Conservation (phyloP, 2,888 invertebrate genomes). For the Tiliacea aurago region DNA sequence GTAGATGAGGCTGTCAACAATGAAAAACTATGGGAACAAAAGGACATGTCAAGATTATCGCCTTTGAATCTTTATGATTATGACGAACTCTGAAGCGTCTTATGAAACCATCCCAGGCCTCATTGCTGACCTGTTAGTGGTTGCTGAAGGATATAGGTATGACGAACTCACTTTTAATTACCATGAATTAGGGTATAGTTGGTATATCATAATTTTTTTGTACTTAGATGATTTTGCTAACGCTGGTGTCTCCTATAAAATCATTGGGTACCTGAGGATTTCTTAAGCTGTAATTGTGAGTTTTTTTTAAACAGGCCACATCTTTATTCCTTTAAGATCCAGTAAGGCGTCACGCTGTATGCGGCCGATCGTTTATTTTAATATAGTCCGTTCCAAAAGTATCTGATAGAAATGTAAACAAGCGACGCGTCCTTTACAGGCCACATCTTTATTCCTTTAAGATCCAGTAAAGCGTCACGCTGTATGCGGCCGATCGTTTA, state of each 20-base stretch:
- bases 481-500: neutral
- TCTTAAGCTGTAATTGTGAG: neutral
- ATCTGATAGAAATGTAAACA: neutral
- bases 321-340: no score
- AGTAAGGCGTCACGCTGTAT: no score
- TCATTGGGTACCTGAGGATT: neutral
- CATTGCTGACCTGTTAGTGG: conserved; percentile 15
- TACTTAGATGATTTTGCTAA: neutral
- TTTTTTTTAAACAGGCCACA: neutral
- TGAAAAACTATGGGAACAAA: conserved; percentile 45
- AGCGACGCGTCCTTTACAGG: no score
- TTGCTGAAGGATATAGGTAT: neutral
- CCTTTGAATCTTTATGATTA: conserved; percentile 18
- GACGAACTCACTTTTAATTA: no score
- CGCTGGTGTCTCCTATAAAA: neutral
- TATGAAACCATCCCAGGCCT: conserved; percentile 2
- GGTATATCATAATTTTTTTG: neutral
- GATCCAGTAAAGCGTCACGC: no score
- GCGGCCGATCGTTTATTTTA: neutral
- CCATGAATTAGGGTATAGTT: no score
- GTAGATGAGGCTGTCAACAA: conserved; percentile 44
- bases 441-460: neutral
- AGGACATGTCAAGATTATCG: conserved; percentile 17
- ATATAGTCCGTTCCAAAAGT: neutral
- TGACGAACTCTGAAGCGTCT: conserved; percentile 28